Conservation (phyloP, 35 echinoderm and acorn worm species). For the Nesometra sesokonis region DNA sequence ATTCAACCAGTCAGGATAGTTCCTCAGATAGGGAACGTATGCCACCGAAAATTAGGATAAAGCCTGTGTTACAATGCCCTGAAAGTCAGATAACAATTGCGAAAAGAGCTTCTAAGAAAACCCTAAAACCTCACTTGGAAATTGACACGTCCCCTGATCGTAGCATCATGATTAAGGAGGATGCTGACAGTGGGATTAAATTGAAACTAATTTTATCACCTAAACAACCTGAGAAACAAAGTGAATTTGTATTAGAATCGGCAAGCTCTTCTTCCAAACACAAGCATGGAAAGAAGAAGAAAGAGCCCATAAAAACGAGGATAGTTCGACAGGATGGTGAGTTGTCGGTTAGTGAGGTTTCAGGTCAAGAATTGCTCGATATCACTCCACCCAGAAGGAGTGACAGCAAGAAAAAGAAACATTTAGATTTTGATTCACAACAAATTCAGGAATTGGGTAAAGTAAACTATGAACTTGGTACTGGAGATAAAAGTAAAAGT, state of each 20-base stretch:
- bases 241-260: not conserved
- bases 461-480: not conserved
- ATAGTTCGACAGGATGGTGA: not conserved
- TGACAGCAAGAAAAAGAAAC: not conserved
- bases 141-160: not conserved
- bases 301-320: not conserved
- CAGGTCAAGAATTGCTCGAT: not conserved
- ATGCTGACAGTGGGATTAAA: constrained; percentile 3
- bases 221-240: not conserved
- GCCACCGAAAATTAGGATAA: not conserved
- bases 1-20: not conserved
- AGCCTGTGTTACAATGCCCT: not conserved
- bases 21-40: not conserved
- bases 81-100: not conserved
- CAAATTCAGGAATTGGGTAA: not conserved
- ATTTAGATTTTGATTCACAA: not conserved
- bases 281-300: not conserved
- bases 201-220: constrained; percentile 12
- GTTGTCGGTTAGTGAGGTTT: not conserved
- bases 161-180: not conserved
- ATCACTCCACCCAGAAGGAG: not conserved
- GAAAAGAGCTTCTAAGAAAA: not conserved
- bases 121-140: not conserved
- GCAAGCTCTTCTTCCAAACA: not conserved
- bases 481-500: not conserved